A percentile compares a stretch with the other conserved stretches of the same genome.
Conservation (phyloP, 2,797 vertebrate species). For the Eptatretus atami region DNA sequence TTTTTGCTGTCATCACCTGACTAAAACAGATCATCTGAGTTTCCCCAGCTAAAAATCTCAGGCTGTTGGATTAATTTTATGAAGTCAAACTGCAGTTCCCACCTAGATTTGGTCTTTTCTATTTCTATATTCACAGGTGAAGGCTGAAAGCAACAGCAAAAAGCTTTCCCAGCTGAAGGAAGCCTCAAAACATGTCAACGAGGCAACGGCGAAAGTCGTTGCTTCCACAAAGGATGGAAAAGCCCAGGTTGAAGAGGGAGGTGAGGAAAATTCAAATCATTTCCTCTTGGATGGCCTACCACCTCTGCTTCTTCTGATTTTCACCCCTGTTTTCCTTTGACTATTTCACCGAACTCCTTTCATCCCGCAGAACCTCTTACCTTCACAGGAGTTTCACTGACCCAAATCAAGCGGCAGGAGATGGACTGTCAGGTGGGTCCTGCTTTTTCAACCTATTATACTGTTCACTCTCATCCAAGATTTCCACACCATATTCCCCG, state of each 20-base stretch:
- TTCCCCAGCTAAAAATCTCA: no score
- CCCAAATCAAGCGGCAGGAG: neutral
- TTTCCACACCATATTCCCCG: no score
- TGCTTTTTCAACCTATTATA: no score
- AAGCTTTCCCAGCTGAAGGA: slow-evolving; percentile 44
- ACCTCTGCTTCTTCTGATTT: no score
- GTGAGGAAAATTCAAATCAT: slow-evolving; percentile 11
- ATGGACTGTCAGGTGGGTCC: neutral
- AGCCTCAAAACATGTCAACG: slow-evolving; percentile 49
- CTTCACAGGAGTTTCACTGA: neutral
- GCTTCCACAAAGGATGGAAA: slow-evolving; percentile 62
- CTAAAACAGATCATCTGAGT: no score
- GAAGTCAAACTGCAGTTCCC: neutral
- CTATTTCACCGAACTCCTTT: no score
- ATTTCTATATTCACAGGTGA: slow-evolving; percentile 25
- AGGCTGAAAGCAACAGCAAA: slow-evolving; percentile 39
- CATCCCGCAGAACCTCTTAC: neutral
- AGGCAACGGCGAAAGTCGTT: slow-evolving; percentile 58
- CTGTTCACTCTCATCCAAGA: no score
- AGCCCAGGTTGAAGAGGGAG: slow-evolving; percentile 58
- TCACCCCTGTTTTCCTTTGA: no score
- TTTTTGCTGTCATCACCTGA: no score
- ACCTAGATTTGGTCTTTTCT: neutral
- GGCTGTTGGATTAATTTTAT: no score
- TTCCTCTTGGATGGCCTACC: no score